Evolutionary conservation across 1,140 invertebrate species (phyloP).

Genomic region (Drosophila mayri): DNA sequence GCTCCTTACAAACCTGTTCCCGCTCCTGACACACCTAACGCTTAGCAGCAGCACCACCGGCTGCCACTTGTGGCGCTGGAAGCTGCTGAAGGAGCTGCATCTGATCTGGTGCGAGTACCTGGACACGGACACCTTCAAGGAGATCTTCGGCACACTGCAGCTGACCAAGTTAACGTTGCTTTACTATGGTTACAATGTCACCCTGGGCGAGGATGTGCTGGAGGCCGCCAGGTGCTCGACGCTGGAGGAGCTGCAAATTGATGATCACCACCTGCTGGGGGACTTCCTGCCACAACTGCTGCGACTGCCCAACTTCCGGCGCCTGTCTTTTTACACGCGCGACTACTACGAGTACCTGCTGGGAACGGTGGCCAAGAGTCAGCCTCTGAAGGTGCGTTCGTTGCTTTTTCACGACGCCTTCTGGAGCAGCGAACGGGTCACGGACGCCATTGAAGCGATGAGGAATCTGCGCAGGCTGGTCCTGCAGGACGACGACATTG

Average conservation of each 20-base stretch:
- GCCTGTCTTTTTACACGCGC: constrained; percentile 56
- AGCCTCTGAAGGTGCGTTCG: constrained; percentile 32
- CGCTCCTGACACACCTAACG: constrained; percentile 28
- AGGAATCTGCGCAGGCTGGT: constrained; percentile 44
- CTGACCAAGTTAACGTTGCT: constrained; percentile 58
- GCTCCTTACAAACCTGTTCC: constrained; percentile 50
- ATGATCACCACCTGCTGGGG: constrained; percentile 62
- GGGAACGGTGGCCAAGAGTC: constrained; percentile 7
- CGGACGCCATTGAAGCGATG: constrained; percentile 26
- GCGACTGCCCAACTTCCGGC: constrained; percentile 30
- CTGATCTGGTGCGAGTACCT: constrained; percentile 57
- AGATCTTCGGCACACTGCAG: constrained; percentile 39
- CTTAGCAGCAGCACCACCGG: constrained; percentile 48
- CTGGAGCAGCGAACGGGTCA: constrained; percentile 45
- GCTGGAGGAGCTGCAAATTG: constrained; percentile 56
- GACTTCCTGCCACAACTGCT: constrained; percentile 40
- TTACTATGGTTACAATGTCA: constrained; percentile 54
- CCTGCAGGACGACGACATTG: constrained; percentile 63
- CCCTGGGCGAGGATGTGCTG: constrained; percentile 10
- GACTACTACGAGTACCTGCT: constrained; percentile 55
- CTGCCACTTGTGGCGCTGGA: constrained; percentile 40
- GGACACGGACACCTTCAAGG: constrained; percentile 33
- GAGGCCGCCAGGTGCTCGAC: constrained; percentile 26
- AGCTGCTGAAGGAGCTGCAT: constrained; percentile 47
- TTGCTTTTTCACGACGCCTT: constrained; percentile 60